These are phyloP conservation scores for Hippasteria phrygiana DNA, from an alignment of 53 echinoderm and acorn worm species.

Conservation along the genomic window DNA sequence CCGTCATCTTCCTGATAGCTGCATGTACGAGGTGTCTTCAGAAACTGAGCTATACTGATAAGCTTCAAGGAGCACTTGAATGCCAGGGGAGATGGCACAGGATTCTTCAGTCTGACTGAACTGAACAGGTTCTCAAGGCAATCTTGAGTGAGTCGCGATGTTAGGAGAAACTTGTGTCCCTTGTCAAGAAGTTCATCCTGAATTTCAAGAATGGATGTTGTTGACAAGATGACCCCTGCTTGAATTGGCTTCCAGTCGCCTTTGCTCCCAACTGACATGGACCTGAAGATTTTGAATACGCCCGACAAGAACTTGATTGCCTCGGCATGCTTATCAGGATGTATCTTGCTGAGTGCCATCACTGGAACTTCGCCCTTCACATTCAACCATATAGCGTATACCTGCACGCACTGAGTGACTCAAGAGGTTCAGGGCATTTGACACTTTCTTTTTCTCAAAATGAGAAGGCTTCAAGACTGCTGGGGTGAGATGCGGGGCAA, in stretches of 20 bases:
- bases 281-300: conserved; percentile 66
- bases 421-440: conserved; percentile 61
- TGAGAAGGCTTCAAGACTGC: conserved; percentile 64
- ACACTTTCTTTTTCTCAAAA: conserved; percentile 85
- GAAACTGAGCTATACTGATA: conserved; percentile 76
- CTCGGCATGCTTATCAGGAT: conserved; percentile 49
- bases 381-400: neutral
- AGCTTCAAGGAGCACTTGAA: conserved; percentile 74
- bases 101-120: conserved; percentile 67
- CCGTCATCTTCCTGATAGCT: conserved; percentile 73
- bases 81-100: conserved; percentile 77
- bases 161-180: conserved; percentile 69
- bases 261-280: conserved; percentile 59
- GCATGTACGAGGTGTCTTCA: conserved; percentile 46
- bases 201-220: conserved; percentile 68
- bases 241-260: conserved; percentile 81
- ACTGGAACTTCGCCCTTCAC: conserved; percentile 51
- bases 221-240: conserved; percentile 69
- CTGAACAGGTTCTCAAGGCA: conserved; percentile 78
- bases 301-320: conserved; percentile 29
- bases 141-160: conserved; percentile 71
- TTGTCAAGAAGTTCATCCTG: conserved; percentile 70
- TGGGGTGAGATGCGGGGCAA: conserved; percentile 68
- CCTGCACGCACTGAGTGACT: conserved; percentile 56
- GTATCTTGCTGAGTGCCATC: conserved; percentile 68